Conservation (phyloP, 2,113 vertebrate genomes). For the Callaeas wilsoni region DNA sequence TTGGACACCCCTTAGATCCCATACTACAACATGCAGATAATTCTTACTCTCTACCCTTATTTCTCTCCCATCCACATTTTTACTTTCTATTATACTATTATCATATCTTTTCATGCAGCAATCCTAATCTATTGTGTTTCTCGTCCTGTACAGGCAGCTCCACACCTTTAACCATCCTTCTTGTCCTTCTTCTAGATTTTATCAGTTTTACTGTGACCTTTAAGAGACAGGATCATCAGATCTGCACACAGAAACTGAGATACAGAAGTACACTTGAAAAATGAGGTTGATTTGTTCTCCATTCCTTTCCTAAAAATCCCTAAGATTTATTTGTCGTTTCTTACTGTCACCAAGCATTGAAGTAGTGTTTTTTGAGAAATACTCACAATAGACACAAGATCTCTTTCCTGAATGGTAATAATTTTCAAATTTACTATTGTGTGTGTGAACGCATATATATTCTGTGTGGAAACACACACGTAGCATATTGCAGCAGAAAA, state of each 20-base stretch:
- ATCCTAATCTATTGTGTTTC: neutral
- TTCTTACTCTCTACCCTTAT: neutral
- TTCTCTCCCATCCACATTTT: neutral
- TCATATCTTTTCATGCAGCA: neutral
- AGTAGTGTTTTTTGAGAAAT: neutral
- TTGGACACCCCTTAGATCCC: neutral
- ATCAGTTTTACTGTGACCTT: neutral
- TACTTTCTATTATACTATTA: neutral
- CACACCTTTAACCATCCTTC: neutral
- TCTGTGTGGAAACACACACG: neutral
- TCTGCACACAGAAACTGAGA: neutral
- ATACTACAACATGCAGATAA: neutral
- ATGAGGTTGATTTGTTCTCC: neutral
- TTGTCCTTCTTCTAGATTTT: neutral
- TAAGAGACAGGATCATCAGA: conserved; percentile 15
- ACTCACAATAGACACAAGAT: neutral
- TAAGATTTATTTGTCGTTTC: neutral
- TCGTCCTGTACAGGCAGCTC: neutral
- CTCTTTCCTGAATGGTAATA: neutral
- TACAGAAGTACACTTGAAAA: neutral
- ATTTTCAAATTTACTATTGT: neutral
- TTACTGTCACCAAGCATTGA: neutral
- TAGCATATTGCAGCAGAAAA: neutral
- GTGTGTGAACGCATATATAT: rapidly evolving
- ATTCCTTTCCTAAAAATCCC: neutral